phyloP scores from a whole-genome alignment of 2,113 vertebrate genomes.

The Protobothrops flavoviridis region DNA sequence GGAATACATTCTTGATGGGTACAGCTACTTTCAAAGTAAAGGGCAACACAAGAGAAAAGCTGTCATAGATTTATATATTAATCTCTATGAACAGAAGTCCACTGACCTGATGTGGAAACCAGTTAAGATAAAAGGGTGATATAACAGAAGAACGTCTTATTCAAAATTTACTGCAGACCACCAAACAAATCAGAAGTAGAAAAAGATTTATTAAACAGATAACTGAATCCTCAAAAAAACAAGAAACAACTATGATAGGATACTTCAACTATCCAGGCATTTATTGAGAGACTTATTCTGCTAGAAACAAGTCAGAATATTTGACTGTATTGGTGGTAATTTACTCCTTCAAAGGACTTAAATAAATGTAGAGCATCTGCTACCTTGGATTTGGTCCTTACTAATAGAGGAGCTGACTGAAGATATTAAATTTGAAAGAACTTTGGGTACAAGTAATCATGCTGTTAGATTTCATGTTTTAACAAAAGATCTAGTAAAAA shows the following conservation, averaged over 20 bases:
- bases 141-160: neutral
- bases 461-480: no score
- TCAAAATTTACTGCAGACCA: neutral
- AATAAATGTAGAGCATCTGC: neutral
- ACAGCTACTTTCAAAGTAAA: neutral
- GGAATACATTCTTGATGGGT: neutral
- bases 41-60: neutral
- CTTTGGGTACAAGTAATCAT: neutral
- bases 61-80: neutral
- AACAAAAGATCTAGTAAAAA: no score
- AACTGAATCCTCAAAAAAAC: neutral
- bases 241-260: neutral
- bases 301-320: neutral
- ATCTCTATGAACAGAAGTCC: neutral
- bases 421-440: neutral
- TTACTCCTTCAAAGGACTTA: neutral
- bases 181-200: neutral
- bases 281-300: neutral
- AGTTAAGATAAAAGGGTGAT: neutral
- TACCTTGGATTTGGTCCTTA: neutral
- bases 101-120: neutral
- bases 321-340: neutral
- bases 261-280: neutral
- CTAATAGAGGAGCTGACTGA: neutral
- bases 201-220: neutral